A percentile compares a stretch with the other conserved stretches of the same genome.
These are phyloP conservation scores for Galerucella nymphaeae DNA, from an alignment of 2,888 invertebrate genomes.

Conservation along the genomic window DNA sequence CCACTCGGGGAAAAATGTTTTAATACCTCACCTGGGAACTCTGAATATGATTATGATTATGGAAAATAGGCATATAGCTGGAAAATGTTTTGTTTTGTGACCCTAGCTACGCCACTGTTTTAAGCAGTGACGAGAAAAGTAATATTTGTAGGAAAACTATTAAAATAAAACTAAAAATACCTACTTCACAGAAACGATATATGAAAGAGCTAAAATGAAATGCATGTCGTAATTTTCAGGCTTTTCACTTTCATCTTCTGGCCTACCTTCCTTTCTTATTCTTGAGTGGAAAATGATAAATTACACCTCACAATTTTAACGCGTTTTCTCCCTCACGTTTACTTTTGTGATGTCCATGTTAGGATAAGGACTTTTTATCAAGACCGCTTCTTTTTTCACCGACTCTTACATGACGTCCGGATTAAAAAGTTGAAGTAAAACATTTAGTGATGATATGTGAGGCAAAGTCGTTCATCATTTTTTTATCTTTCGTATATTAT, in stretches of 20 bases:
- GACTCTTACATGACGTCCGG: slow-evolving; percentile 6
- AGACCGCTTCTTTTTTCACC: slow-evolving; percentile 3
- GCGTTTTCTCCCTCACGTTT: slow-evolving; percentile 7
- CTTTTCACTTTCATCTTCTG: neutral
- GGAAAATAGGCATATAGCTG: too few relatives aligned
- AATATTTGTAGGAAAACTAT: too few relatives aligned
- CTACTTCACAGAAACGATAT: too few relatives aligned
- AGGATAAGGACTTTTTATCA: slow-evolving; percentile 45
- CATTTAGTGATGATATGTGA: slow-evolving; percentile 2
- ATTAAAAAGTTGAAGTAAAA: slow-evolving; percentile 21
- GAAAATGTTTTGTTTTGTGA: too few relatives aligned
- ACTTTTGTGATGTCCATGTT: slow-evolving; percentile 34
- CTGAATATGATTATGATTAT: neutral
- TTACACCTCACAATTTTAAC: slow-evolving; percentile 15
- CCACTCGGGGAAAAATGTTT: neutral
- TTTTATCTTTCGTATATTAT: neutral
- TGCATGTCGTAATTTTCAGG: neutral
- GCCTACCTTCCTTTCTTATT: slow-evolving; percentile 35
- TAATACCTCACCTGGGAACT: neutral
- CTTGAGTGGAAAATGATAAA: slow-evolving; percentile 42
- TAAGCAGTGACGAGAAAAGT: too few relatives aligned
- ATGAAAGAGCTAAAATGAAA: too few relatives aligned
- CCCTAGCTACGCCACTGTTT: too few relatives aligned
- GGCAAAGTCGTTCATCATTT: slow-evolving; percentile 6
- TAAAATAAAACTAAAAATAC: too few relatives aligned